Percentiles rank a stretch among this genome's conserved stretches.
Evolutionary conservation across 2,113 vertebrate species (phyloP).

Genomic region (Anas platyrhynchos): DNA sequence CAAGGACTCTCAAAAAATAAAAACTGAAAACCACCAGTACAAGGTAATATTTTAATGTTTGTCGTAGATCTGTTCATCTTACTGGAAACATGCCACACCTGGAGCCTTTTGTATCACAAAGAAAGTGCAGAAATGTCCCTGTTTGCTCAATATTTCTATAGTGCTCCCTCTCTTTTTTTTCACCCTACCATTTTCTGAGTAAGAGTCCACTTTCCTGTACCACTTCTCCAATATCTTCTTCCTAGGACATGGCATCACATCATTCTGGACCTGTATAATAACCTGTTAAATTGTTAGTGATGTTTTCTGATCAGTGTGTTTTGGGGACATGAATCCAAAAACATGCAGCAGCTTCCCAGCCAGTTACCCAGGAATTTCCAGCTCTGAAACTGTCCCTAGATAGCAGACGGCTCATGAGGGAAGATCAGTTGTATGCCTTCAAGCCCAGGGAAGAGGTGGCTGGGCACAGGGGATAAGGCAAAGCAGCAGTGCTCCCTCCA

Average conservation of each 20-base stretch:
- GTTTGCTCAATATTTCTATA: background rate
- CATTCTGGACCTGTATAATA: background rate
- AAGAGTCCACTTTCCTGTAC: background rate
- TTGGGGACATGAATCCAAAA: background rate
- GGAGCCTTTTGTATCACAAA: background rate
- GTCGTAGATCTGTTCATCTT: background rate
- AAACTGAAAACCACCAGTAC: background rate
- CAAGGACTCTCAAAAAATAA: background rate
- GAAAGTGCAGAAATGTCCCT: background rate
- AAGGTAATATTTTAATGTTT: background rate
- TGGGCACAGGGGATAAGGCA: background rate
- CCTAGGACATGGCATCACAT: background rate
- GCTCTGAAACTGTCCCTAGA: background rate
- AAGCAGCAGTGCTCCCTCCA: background rate
- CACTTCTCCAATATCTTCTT: accelerated
- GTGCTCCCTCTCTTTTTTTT: background rate
- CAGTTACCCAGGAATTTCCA: background rate
- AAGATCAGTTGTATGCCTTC: background rate
- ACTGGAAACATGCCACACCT: background rate
- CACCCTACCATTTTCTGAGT: background rate
- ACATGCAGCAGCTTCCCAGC: background rate
- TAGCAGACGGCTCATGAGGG: accelerated
- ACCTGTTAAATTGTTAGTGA: background rate
- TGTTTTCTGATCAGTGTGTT: background rate
- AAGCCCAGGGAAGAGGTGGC: background rate